Evolutionary conservation across 2,888 invertebrate species (phyloP), one percentile per base, ranked within the genome.

Genomic region (Synanthedon myopaeformis): DNA sequence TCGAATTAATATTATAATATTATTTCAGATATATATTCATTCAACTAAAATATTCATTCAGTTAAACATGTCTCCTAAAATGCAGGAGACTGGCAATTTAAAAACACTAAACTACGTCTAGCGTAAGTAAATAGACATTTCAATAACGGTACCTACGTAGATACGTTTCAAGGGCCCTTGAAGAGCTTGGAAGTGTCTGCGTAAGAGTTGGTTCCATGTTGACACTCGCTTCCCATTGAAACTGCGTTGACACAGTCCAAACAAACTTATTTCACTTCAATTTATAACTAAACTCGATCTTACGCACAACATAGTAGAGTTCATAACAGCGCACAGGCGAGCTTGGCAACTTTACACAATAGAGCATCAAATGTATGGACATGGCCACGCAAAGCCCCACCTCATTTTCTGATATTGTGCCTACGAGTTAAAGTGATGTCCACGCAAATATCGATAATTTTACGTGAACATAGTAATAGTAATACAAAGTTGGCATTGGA

Each of bases 321-420:
- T 45, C 45, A 45, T 45, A 14, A 12, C 45, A 45, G 45, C 12
- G 45, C 45, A 45, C 6, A 13, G 12, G n/a, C 14, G 45, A 45
- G 13, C 13, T 45, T 45, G 35, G 45, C 13, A 45, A 45, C 45
- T 45, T 13, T 45, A 45, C 14, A 45, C 45, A 45, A 45, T 45
- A 45, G 13, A 45, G 23, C 59, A 66, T 64, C 66, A 66, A 57
- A 64, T 49, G 60, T 64, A 63, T 66, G 67, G 64, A 67, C 69
- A 71, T 69, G 71, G 65, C 65, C 55, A 68, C 62, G 72, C 70
- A 73, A 71, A 67, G 67, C 69, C 65, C 67, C 65, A 66, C 69
- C 69, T 73, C 72, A 72, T 76, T 76, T 77, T 73, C 68, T 64
- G 67, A 71, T 73, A 72, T 71, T 70, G 68, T 74, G 63, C 60